Conservation (phyloP, 2,888 invertebrate genomes). For the Andricus curvator region DNA sequence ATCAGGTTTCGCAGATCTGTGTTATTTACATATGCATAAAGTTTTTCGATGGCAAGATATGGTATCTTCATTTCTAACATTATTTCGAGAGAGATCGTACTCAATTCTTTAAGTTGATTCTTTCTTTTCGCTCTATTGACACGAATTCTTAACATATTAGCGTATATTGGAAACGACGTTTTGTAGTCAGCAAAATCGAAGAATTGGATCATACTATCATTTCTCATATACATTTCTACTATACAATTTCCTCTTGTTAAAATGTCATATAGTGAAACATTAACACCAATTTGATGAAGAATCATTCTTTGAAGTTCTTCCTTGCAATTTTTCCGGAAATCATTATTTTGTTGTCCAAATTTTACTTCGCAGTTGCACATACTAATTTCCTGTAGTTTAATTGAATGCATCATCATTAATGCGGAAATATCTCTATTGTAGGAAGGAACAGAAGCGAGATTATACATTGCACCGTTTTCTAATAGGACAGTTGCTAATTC, state of each 20-base stretch:
- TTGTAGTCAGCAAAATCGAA: neutral
- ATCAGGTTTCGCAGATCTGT: slow-evolving; percentile 8
- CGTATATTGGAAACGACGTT: neutral
- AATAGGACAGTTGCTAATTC: neutral
- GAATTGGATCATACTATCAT: neutral
- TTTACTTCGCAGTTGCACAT: neutral
- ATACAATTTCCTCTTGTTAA: neutral
- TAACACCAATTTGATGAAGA: neutral
- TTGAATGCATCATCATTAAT: neutral
- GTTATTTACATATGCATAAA: neutral
- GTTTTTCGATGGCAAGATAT: neutral
- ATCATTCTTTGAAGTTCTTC: slow-evolving; percentile 8
- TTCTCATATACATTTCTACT: slow-evolving; percentile 4
- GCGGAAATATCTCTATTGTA: neutral
- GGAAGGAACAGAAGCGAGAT: neutral
- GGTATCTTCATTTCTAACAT: slow-evolving; percentile 3
- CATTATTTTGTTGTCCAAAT: neutral
- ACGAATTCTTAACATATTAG: neutral
- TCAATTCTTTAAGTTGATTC: neutral
- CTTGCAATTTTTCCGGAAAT: neutral
- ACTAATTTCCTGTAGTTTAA: neutral
- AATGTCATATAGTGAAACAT: slow-evolving; percentile 3
- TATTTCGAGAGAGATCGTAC: neutral
- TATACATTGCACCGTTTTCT: neutral
- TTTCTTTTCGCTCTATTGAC: slow-evolving; percentile 15